Percentiles rank a stretch among this genome's conserved stretches.
These are phyloP conservation scores for Opisthocomus hoazin DNA, from an alignment of 2,113 vertebrate genomes.

Conservation along the genomic window DNA sequence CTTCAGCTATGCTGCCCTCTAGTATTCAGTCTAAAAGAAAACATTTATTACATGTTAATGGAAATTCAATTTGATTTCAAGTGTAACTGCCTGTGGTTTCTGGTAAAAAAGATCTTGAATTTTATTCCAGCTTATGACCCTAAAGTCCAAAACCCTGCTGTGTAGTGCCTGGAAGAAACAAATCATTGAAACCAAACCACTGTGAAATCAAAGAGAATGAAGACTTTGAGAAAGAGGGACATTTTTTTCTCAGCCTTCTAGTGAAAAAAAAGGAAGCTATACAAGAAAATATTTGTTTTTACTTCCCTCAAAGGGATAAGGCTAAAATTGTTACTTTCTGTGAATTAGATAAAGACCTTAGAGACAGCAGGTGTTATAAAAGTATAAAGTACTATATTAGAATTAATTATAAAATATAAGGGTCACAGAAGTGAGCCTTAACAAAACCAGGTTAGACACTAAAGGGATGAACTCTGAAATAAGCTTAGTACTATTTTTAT, in stretches of 20 bases:
- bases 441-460: background rate
- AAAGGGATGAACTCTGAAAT: background rate
- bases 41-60: background rate
- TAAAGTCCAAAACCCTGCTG: background rate
- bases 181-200: background rate
- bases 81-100: background rate
- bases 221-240: background rate
- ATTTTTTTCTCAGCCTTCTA: background rate
- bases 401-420: background rate
- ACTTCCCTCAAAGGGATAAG: background rate
- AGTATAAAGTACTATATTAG: background rate
- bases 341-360: background rate
- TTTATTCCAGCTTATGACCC: background rate
- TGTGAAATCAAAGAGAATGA: background rate
- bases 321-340: background rate
- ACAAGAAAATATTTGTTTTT: background rate
- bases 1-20: background rate
- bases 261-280: background rate
- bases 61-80: constrained; percentile 1
- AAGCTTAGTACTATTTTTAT: background rate
- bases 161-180: background rate
- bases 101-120: background rate
- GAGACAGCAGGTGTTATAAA: background rate
- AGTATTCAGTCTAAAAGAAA: background rate
- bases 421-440: background rate